Conservation (phyloP, 2,888 invertebrate genomes). For the Tineola bisselliella region DNA sequence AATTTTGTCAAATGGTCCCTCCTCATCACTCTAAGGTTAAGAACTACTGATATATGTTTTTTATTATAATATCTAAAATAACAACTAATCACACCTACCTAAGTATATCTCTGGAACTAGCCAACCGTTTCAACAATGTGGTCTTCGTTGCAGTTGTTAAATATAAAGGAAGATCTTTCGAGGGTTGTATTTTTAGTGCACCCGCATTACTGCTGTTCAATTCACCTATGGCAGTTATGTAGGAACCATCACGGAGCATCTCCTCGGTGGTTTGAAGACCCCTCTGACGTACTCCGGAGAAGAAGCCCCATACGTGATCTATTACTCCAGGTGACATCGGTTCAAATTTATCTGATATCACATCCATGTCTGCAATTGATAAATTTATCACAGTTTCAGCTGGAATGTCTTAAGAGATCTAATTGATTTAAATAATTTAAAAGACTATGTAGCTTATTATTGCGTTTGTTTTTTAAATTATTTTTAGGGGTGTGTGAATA, state of each 20-base stretch:
- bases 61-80: too few species aligned
- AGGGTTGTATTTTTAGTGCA: constrained; percentile 76
- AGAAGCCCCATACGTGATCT: constrained; percentile 86
- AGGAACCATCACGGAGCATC: constrained; percentile 83
- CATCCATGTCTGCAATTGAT: constrained; percentile 74
- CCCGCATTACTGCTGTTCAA: constrained; percentile 72
- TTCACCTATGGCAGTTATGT: constrained; percentile 84
- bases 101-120: constrained; percentile 75
- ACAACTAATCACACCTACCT: constrained; percentile 59
- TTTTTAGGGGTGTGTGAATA: too few species aligned
- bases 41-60: too few species aligned
- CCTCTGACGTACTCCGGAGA: constrained; percentile 83
- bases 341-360: constrained; percentile 84
- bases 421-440: too few species aligned
- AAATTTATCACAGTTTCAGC: too few species aligned
- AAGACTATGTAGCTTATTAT: too few species aligned
- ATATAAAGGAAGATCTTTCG: constrained; percentile 75
- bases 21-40: too few species aligned
- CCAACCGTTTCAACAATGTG: constrained; percentile 77
- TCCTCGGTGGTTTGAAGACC: constrained; percentile 89
- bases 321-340: constrained; percentile 79
- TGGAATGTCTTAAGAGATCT: too few species aligned
- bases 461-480: too few species aligned
- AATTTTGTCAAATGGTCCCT: too few species aligned
- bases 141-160: constrained; percentile 82